Evolutionary conservation across 1,140 invertebrate species (phyloP), one percentile per base, ranked within the genome.

Genomic region (Ctenoplectra terminalis): DNA sequence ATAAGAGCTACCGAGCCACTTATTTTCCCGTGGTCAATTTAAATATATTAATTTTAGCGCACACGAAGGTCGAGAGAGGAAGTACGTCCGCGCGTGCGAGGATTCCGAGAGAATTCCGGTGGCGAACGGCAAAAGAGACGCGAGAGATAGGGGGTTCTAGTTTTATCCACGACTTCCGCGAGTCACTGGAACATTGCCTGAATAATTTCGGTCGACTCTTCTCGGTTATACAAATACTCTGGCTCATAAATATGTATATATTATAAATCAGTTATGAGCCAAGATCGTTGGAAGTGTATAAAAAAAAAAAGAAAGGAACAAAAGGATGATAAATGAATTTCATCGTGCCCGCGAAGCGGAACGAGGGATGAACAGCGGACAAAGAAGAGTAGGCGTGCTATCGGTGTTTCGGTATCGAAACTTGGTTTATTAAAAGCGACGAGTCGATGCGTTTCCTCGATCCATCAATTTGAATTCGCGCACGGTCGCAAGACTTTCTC

Each of bases 341-440:
- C 58, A n/a, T 50, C 4, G 71, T n/a, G 56, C 13, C 23, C 43
- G 20, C 6, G 29, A 37, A 9, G 29, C 26, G 29, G 13, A 43
- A n/a, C 9, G 17, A 13, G 34, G 37, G 43, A 20, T 7, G 43
- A 54, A 2, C 34, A 23, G 31, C 23, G 43, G 23, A 20, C 31
- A 34, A 29, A n/a, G 52, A 63, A 43, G 13, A 75, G 34, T 54
- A 54, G 34, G 34, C 31, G 73, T 31, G 29, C 15, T 0, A 0
- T 20, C 1, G 29, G 7, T 23, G 26, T 43, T 43, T 43, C 29
- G 40, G 7, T 40, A 60, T 73, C 54, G 26, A 46, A 15, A 29
- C 54, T 26, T 6, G 23, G 63, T 77, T 69, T 77, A 77, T 87
- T 83, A 70, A 70, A 82, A 70, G 46, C 73, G 40, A 31, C 50